Evolutionary conservation across 2,113 vertebrate species (phyloP).

Genomic region (Saguinus imperator): DNA sequence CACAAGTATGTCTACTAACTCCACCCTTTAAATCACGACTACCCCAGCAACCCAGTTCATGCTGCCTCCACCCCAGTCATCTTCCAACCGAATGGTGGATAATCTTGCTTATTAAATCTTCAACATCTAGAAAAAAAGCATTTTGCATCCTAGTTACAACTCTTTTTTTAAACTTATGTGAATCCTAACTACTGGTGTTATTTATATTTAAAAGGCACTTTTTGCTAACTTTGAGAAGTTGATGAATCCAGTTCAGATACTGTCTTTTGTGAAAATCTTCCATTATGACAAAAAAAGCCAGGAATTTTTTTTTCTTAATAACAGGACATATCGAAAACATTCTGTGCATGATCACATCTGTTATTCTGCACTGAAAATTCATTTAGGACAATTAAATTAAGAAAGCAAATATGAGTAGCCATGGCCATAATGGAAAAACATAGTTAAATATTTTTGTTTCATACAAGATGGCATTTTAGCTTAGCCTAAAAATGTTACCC

Average conservation of each 20-base stretch:
- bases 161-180: not conserved
- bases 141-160: not conserved
- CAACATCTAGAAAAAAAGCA: not conserved
- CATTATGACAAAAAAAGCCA: constrained; percentile 64
- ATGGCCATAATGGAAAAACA: constrained; percentile 25
- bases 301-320: constrained; percentile 56
- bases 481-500: constrained; percentile 19
- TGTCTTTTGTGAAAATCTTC: constrained; percentile 52
- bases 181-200: not conserved
- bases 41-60: not conserved
- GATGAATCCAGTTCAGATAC: constrained; percentile 24
- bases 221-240: constrained; percentile 49
- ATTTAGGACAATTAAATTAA: constrained; percentile 75
- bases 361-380: constrained; percentile 70
- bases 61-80: not conserved
- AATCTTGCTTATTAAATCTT: not conserved
- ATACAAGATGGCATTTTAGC: constrained; percentile 31
- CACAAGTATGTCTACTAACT: not conserved
- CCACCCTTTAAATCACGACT: not conserved
- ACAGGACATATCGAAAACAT: constrained; percentile 47
- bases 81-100: not conserved
- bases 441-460: constrained; percentile 22
- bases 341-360: constrained; percentile 63
- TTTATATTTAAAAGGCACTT: not conserved
- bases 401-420: constrained; percentile 53